A percentile compares a stretch with the other conserved stretches of the same genome.
phyloP scores from a whole-genome alignment of 2,113 vertebrate genomes.

The mouse (Mus musculus) region GRCm39 chr9:13274001-13274500 shows the following conservation, averaged over 20 bases:
- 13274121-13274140: background rate
- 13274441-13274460: background rate
- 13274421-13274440: background rate
- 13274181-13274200: background rate
- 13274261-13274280: conserved; percentile 10
- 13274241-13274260: background rate
- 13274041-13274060: background rate
- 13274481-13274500: background rate
- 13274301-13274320: background rate
- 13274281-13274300: background rate
- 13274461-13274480: background rate
- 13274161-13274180: background rate
- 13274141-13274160: background rate
- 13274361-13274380: background rate
- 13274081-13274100: conserved; percentile 25
- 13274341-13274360: background rate
- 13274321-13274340: background rate
- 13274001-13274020: background rate
- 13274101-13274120: background rate
- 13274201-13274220: background rate
- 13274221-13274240: conserved; percentile 9
- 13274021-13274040: background rate
- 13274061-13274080: background rate
- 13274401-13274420: conserved; percentile 12
- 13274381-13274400: background rate